phyloP scores from a whole-genome alignment of 2,113 vertebrate genomes.

The Leptosomus discolor region DNA sequence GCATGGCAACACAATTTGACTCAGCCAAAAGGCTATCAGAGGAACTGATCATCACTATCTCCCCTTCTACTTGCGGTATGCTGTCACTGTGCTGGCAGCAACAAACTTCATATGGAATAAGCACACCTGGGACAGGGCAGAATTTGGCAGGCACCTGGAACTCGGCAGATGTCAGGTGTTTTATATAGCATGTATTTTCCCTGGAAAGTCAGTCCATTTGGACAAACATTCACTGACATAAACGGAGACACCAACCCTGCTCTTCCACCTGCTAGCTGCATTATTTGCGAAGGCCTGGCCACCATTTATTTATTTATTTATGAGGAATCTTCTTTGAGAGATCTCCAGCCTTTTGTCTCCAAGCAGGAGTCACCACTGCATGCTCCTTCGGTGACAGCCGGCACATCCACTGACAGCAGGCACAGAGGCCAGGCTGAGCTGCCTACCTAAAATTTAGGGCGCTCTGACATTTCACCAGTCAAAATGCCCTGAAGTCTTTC shows the following conservation, averaged over 20 bases:
- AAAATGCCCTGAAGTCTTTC: not conserved
- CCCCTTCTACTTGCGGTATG: not conserved
- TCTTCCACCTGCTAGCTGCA: not conserved
- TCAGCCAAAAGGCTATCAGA: not conserved
- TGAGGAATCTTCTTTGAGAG: not conserved
- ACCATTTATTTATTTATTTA: not conserved
- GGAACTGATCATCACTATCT: not conserved
- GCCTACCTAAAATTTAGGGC: not conserved
- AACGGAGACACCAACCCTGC: not conserved
- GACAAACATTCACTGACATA: not conserved
- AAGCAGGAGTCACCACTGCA: not conserved
- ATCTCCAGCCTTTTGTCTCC: not conserved
- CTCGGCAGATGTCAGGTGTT: constrained; percentile 46
- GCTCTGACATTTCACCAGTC: not conserved
- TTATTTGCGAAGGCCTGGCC: not conserved
- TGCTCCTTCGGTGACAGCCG: not conserved
- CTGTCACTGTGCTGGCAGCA: constrained; percentile 34
- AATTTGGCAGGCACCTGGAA: constrained; percentile 51
- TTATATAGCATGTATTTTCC: not conserved
- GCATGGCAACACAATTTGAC: not conserved
- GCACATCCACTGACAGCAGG: not conserved
- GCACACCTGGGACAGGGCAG: constrained; percentile 30
- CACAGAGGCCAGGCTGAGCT: not conserved
- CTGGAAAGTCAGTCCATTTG: constrained; percentile 1
- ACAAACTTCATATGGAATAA: constrained; percentile 13